A percentile compares a stretch with the other conserved stretches of the same genome.
Evolutionary conservation across 2,797 vertebrate genomes (phyloP).

Genomic region (Fistularia tabacaria): DNA sequence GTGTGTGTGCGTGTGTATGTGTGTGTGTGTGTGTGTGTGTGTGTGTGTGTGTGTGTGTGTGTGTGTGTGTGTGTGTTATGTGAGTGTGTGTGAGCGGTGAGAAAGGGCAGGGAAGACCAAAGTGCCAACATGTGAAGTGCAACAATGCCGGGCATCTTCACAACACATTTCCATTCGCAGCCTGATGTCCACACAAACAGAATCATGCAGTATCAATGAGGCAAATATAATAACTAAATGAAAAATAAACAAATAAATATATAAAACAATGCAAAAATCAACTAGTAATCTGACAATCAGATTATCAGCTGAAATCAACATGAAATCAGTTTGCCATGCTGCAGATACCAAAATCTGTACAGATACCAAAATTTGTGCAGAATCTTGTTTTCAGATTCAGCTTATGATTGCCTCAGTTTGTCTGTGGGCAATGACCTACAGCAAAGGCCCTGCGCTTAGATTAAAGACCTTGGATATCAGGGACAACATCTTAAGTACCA

Average conservation of each 20-base stretch:
- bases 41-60: no score
- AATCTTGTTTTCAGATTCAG: slow-evolving; percentile 38
- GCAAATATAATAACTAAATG: not conserved
- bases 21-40: no score
- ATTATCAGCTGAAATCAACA: no score
- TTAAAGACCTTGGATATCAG: no score
- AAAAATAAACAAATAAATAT: no score
- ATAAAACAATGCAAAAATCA: no score
- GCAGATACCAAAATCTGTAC: slow-evolving; percentile 42
- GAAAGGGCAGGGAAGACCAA: slow-evolving; percentile 15
- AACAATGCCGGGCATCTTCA: slow-evolving; percentile 33
- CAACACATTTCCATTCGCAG: slow-evolving; percentile 50
- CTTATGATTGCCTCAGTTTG: slow-evolving; percentile 49
- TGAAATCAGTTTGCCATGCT: slow-evolving; percentile 31
- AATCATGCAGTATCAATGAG: slow-evolving; percentile 4
- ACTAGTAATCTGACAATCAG: no score
- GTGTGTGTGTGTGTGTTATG: no score
- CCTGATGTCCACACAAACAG: slow-evolving; percentile 10
- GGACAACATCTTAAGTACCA: no score
- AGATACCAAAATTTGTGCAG: slow-evolving; percentile 9
- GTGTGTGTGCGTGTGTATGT: no score
- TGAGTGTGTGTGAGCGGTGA: slow-evolving; percentile 8
- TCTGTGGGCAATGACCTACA: no score
- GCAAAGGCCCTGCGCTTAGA: no score
- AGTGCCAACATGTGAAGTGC: slow-evolving; percentile 33